phyloP scores from a whole-genome alignment of 2,888 invertebrate genomes.

The Pocota personata region DNA sequence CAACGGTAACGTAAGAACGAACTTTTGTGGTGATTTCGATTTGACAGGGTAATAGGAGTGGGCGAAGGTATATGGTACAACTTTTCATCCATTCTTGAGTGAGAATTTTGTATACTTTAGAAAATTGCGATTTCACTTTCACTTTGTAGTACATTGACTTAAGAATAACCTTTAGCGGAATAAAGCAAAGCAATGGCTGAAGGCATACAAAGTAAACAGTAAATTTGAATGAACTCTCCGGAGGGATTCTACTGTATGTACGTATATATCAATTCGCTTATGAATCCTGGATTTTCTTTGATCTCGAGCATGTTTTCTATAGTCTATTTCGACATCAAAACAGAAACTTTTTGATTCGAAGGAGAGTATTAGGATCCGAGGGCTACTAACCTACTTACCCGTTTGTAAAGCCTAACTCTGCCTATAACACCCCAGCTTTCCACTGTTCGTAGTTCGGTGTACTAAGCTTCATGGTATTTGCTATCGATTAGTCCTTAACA shows the following conservation, averaged over 20 bases:
- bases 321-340: too few relatives aligned
- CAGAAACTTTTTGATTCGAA: too few relatives aligned
- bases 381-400: too few relatives aligned
- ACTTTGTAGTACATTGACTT: neutral
- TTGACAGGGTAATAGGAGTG: neutral
- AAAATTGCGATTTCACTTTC: neutral
- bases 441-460: too few relatives aligned
- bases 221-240: too few relatives aligned
- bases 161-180: neutral
- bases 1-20: neutral
- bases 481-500: too few relatives aligned
- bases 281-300: neutral
- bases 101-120: neutral
- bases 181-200: neutral
- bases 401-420: too few relatives aligned
- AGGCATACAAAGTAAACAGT: neutral
- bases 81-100: neutral
- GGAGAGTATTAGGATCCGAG: too few relatives aligned
- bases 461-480: too few relatives aligned
- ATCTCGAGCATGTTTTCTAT: neutral
- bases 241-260: too few relatives aligned
- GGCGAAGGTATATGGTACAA: neutral
- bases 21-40: constrained; percentile 19
- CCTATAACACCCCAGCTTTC: too few relatives aligned
- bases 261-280: neutral